phyloP scores from a whole-genome alignment of 2,888 invertebrate species.

The Athalia circularis region DNA sequence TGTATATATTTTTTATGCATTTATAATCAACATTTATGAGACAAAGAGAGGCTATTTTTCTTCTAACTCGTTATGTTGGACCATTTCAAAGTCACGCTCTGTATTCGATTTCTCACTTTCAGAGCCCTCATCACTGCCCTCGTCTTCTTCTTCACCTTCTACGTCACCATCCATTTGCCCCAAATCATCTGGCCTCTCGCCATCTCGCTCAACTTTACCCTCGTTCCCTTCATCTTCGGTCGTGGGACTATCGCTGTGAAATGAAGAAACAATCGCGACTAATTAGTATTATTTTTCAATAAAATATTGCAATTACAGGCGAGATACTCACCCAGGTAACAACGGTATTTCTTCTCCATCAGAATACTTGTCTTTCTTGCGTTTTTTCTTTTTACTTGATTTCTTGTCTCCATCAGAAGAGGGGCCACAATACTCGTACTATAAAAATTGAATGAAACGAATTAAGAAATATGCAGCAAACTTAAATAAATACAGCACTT shows the following conservation, averaged over 20 bases:
- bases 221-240: conserved; percentile 52
- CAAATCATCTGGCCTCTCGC: conserved; percentile 51
- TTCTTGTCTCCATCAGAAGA: conserved; percentile 76
- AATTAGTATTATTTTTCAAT: conserved; percentile 67
- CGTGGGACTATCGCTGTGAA: conserved; percentile 35
- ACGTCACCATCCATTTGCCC: conserved; percentile 40
- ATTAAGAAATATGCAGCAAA: background rate
- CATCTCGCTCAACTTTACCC: conserved; percentile 52
- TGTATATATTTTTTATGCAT: conserved; percentile 24
- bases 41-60: conserved; percentile 47
- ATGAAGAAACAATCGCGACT: background rate
- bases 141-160: conserved; percentile 70
- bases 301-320: conserved; percentile 69
- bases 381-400: conserved; percentile 82
- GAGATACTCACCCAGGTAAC: conserved; percentile 66
- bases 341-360: conserved; percentile 82
- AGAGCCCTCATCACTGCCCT: conserved; percentile 75
- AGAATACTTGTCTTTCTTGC: conserved; percentile 88
- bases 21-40: conserved; percentile 28
- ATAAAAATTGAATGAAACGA: conserved; percentile 25
- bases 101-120: conserved; percentile 90
- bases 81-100: conserved; percentile 92
- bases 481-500: conserved; percentile 15
- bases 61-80: conserved; percentile 77
- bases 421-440: conserved; percentile 89